A percentile compares a stretch with the other conserved stretches of the same genome.
Evolutionary conservation across 2,888 invertebrate genomes (phyloP).

Genomic region (Ypsolopha sequella): DNA sequence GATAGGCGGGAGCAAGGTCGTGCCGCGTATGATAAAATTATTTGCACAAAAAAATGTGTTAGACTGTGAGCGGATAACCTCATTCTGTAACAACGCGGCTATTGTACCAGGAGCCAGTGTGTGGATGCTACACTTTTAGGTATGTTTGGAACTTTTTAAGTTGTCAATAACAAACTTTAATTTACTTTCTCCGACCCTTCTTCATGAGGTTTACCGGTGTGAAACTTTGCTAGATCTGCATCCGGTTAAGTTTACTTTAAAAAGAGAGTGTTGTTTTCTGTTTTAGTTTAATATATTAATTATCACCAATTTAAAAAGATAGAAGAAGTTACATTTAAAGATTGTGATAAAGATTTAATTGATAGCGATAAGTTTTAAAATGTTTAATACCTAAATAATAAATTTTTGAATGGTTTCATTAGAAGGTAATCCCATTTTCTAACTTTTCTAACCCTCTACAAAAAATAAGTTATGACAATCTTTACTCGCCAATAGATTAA

Average conservation of each 20-base stretch:
- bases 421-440: no score
- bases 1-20: conserved; percentile 69
- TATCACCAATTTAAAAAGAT: no score
- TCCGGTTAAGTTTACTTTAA: neutral
- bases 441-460: no score
- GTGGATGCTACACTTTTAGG: neutral
- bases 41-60: conserved; percentile 66
- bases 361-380: neutral
- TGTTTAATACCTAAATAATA: no score
- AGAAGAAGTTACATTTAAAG: no score
- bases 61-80: conserved; percentile 64
- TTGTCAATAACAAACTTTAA: neutral
- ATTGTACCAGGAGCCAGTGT: conserved; percentile 23
- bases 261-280: neutral
- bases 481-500: no score
- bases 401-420: no score
- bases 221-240: neutral
- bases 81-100: conserved; percentile 53
- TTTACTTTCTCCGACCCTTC: neutral
- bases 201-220: neutral
- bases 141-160: neutral
- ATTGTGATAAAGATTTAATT: neutral
- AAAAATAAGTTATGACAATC: no score
- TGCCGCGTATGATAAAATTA: conserved; percentile 58
- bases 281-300: no score